phyloP scores from a whole-genome alignment of 2,888 invertebrate species.

The Suillia variegata region DNA sequence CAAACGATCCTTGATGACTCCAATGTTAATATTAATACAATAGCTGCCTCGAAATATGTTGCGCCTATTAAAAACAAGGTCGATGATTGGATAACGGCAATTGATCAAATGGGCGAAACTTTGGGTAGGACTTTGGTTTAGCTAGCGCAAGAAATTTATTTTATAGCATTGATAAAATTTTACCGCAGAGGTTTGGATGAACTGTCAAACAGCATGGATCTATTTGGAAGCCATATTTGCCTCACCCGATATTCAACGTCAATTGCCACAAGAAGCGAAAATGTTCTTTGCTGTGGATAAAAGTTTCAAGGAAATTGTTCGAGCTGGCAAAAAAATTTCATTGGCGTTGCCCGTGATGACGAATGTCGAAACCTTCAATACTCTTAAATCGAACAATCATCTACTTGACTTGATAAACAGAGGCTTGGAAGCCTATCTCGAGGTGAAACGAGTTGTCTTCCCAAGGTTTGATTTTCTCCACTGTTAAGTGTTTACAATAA shows the following conservation, averaged over 20 bases:
- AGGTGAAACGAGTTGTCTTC: conserved; percentile 86
- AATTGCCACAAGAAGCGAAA: conserved; percentile 87
- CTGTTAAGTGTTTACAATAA: not conserved
- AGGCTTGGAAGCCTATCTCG: conserved; percentile 86
- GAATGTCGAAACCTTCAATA: conserved; percentile 72
- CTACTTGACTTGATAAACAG: conserved; percentile 88
- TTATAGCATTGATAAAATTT: not conserved
- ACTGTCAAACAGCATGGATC: conserved; percentile 91
- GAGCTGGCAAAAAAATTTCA: conserved; percentile 79
- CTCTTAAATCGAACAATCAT: conserved; percentile 74
- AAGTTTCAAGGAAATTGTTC: conserved; percentile 88
- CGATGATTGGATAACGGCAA: conserved; percentile 78
- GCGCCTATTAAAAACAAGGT: conserved; percentile 82
- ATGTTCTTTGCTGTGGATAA: conserved; percentile 87
- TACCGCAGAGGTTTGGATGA: conserved; percentile 84
- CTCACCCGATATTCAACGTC: conserved; percentile 92
- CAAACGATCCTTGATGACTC: conserved; percentile 83
- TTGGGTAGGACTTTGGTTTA: conserved; percentile 70
- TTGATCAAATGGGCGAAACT: conserved; percentile 79
- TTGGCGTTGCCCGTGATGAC: conserved; percentile 82
- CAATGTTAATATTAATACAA: conserved; percentile 84
- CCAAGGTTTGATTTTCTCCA: conserved; percentile 68
- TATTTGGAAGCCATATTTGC: conserved; percentile 94
- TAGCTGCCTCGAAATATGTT: conserved; percentile 83
- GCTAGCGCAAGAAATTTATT: not conserved